These are phyloP conservation scores for Streblospio benedicti DNA, from an alignment of 1,140 invertebrate species.

Conservation along the genomic window DNA sequence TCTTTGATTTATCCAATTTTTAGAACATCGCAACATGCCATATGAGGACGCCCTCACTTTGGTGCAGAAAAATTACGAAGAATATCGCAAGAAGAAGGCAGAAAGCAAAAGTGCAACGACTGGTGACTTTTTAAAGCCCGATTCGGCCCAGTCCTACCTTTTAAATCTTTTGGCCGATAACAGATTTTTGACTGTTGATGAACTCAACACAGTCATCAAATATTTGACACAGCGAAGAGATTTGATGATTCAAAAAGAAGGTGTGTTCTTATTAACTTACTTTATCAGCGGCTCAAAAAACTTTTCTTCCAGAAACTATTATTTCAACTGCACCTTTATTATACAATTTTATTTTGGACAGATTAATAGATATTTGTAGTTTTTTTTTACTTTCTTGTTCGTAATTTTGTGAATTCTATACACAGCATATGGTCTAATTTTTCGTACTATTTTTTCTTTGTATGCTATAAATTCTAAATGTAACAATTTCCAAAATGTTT, in stretches of 20 bases:
- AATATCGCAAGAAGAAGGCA: too few species aligned
- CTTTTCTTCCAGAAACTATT: neutral
- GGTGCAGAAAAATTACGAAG: conserved; percentile 68
- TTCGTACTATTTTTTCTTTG: too few species aligned
- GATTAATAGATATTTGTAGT: neutral
- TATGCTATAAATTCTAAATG: too few species aligned
- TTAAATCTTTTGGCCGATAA: conserved; percentile 72
- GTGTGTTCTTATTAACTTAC: neutral
- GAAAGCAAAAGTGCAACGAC: too few species aligned
- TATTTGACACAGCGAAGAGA: conserved; percentile 69
- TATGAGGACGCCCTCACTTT: conserved; percentile 77
- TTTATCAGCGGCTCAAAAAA: neutral
- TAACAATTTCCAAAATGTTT: too few species aligned
- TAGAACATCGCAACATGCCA: conserved; percentile 89
- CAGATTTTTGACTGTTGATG: conserved; percentile 64
- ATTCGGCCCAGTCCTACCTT: conserved; percentile 54
- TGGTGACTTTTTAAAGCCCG: conserved; percentile 24
- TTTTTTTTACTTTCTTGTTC: neutral
- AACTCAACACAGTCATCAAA: conserved; percentile 70
- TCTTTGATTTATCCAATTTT: too few species aligned
- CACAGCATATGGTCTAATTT: too few species aligned
- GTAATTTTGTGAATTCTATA: neutral
- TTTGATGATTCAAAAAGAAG: conserved; percentile 24
- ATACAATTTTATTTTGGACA: too few species aligned
- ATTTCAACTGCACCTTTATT: neutral